Evolutionary conservation across 2,888 invertebrate genomes (phyloP), one percentile per base, ranked within the genome.

Genomic region (Hyalella azteca): DNA sequence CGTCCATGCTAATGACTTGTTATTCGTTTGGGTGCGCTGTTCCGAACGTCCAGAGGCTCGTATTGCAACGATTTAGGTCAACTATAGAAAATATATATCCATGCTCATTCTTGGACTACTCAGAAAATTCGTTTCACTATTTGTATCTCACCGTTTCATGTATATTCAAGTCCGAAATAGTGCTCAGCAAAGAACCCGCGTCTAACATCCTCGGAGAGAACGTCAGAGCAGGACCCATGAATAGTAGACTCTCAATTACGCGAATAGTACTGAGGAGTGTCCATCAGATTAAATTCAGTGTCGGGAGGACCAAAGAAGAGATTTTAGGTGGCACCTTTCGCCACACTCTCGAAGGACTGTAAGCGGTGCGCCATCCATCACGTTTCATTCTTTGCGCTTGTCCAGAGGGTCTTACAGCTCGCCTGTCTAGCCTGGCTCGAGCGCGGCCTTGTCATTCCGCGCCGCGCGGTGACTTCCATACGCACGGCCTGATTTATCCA

Each of bases 281-380:
- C 54, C 54, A 54, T 54, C 54, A 54, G 54, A 54, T 54, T 54
- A 54, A 54, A 29, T 22, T 22, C 29, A 54, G 54, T 29, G 54
- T 11, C 60, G 60, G 60, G 36, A 60, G 36, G 32, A 60, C 60
- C 32, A 60, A 60, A 60, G 60, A 60, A 36, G 36, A 60, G 60
- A 29, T 60, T 60, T 60, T 36, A 60, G 60, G 60, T 60, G 60
- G 60, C 60, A 60, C 32, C 60, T 60, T 60, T 60, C 60, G 60
- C 32, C 60, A 60, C 60, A 60, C 60, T 60, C 60, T 32, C 32
- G 36, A 19, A 13, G 26, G 36, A 32, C 60, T 60, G 36, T 36
- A 36, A 60, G 32, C 60, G 19, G 13, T 32, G 32, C 60, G 60
- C 60, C 60, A 60, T 60, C 60, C 60, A 60, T 60, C 60, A 60